Base-by-base conservation (phyloP, 2,113 vertebrate genomes). In the Harpagus bidentatus region DNA sequence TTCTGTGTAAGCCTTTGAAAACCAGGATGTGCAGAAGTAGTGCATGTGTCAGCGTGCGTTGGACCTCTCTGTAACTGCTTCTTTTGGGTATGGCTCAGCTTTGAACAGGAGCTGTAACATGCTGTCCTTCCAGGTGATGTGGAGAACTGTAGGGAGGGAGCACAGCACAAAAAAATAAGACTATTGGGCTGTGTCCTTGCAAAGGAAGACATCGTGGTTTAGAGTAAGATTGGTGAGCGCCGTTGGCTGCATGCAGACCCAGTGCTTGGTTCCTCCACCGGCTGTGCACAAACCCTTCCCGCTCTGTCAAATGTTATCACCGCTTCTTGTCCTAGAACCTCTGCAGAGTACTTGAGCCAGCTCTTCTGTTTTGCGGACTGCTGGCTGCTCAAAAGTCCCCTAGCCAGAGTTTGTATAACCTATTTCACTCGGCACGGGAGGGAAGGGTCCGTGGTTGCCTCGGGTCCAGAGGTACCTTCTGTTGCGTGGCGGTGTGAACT, bases 371-470 rank as follows among this genome's bases (percentile, higher is more conserved):
- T 19, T 42, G 38, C 32, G 26, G 25, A 13, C 53, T 59, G 42
- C 70, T 38, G 59, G 16, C 63, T 66, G 67, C 36, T 76, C 55
- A 14, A 4, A 56, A 38, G 25, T 63, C n/a, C 31, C 42, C 11
- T 55, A 4, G 25, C 1, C 45, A 32, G 74, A 53, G 23, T 48
- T 42, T 15, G 17, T 36, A 2, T 70, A 34, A 67, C 55, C 21
- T 15, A 6, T 43, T 36, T 38, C n/a, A 3, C 22, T 32, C 1
- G 0, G 7, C 3, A 0, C 0, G 0, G 55, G 45, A 88, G 38
- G 13, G 42, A 59, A 43, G 26, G 16, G 12, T 38, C 58, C 1
- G 0, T 10, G 50, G 21, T 43, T 70, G 78, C 85, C 42, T 47
- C 2, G 0, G 13, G 34, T 69, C 21, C n/a, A 4, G 74, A 22